Evolutionary conservation across 2,113 vertebrate genomes (phyloP).

Genomic region (Rhinogobius similis): DNA sequence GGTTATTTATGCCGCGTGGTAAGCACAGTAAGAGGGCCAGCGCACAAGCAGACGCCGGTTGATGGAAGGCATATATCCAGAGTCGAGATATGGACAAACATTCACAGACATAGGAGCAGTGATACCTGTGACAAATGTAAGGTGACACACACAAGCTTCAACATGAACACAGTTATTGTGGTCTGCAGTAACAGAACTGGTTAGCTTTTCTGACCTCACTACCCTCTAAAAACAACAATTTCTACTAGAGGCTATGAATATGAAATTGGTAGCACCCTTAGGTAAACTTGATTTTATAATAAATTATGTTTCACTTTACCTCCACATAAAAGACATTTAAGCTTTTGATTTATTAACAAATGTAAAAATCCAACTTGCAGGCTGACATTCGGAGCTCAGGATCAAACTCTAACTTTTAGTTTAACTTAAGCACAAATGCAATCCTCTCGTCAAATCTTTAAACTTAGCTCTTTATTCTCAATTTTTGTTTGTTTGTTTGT

Average conservation of each 20-base stretch:
- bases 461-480: no score
- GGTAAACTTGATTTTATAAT: not conserved
- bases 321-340: not conserved
- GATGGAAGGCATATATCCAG: constrained; percentile 35
- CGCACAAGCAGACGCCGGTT: constrained; percentile 33
- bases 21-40: constrained; percentile 14
- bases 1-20: constrained; percentile 42
- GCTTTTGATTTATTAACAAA: not conserved
- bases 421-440: not conserved
- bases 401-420: not conserved
- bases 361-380: not conserved
- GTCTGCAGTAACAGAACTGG: not conserved
- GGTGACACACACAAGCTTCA: constrained; percentile 53
- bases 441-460: no score
- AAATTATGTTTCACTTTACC: not conserved
- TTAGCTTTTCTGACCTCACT: not conserved
- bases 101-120: constrained; percentile 4
- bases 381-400: not conserved
- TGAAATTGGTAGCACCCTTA: not conserved
- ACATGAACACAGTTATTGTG: constrained; percentile 14
- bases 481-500: no score
- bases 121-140: constrained; percentile 47
- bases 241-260: not conserved
- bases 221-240: not conserved
- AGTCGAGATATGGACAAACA: constrained; percentile 42